Percentiles rank a stretch among this genome's conserved stretches.
Evolutionary conservation across 1,140 invertebrate species (phyloP).

Genomic region (Anoplophora glabripennis): DNA sequence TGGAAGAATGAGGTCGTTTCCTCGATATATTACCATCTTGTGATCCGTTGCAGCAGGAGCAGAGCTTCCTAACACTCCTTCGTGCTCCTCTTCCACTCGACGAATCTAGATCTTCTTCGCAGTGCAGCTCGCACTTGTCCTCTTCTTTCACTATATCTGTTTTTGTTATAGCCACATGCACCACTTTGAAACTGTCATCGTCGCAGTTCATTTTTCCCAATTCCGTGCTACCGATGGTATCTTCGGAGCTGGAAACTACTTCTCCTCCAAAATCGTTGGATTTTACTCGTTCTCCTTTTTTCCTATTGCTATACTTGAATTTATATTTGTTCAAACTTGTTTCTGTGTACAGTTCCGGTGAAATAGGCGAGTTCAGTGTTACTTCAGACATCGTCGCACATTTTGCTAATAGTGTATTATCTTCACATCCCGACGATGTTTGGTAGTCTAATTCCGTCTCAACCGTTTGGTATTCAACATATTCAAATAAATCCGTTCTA

Average conservation of each 20-base stretch:
- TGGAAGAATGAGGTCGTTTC: slow-evolving; percentile 38
- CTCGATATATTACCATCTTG: slow-evolving; percentile 33
- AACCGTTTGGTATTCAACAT: slow-evolving; percentile 39
- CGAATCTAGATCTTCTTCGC: slow-evolving; percentile 34
- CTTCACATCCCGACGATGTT: slow-evolving; percentile 40
- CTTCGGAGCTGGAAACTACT: slow-evolving; percentile 44
- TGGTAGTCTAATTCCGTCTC: slow-evolving; percentile 34
- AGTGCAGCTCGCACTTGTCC: slow-evolving; percentile 38
- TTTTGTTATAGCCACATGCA: slow-evolving; percentile 35
- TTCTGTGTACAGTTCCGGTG: slow-evolving; percentile 35
- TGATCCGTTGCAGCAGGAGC: slow-evolving; percentile 44
- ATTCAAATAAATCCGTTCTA: slow-evolving; percentile 43
- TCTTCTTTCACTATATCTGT: slow-evolving; percentile 35
- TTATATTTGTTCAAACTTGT: slow-evolving; percentile 44
- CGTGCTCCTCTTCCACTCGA: slow-evolving; percentile 38
- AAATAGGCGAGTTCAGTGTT: slow-evolving; percentile 45
- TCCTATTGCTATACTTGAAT: slow-evolving; percentile 47
- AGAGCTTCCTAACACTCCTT: slow-evolving; percentile 40
- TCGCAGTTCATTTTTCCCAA: slow-evolving; percentile 26
- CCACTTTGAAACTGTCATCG: slow-evolving; percentile 33
- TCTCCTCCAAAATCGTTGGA: slow-evolving; percentile 30
- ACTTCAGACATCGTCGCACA: slow-evolving; percentile 47
- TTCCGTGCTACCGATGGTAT: slow-evolving; percentile 39
- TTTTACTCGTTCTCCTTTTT: slow-evolving; percentile 37
- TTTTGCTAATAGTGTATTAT: slow-evolving; percentile 44